Percentiles rank a stretch among this genome's conserved stretches.
Evolutionary conservation across 2,797 vertebrate species (phyloP).

Genomic region (Halcyon chelicuti): DNA sequence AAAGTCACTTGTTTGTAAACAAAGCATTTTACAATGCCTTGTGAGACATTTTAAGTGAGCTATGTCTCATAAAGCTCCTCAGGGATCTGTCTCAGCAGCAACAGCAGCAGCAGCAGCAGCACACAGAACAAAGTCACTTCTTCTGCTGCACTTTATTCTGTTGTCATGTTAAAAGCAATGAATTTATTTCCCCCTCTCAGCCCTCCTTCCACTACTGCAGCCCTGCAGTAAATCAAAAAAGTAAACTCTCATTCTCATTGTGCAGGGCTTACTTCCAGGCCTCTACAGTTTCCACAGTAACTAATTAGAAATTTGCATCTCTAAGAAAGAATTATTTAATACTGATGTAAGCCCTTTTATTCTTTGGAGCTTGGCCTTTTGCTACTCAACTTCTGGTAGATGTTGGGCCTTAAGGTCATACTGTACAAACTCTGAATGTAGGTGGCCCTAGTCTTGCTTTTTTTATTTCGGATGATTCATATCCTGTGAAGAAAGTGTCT

Average conservation of each 20-base stretch:
- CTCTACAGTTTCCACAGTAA: slow-evolving; percentile 86
- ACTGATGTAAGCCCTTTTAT: slow-evolving; percentile 84
- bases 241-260: slow-evolving; percentile 85
- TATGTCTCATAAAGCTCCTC: slow-evolving; percentile 51
- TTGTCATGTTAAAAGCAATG: slow-evolving; percentile 83
- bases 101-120: slow-evolving; percentile 18
- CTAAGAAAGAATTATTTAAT: slow-evolving; percentile 86
- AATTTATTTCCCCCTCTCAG: slow-evolving; percentile 80
- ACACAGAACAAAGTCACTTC: slow-evolving; percentile 77
- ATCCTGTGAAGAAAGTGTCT: slow-evolving; percentile 82
- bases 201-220: slow-evolving; percentile 72
- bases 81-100: slow-evolving; percentile 59
- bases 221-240: slow-evolving; percentile 85
- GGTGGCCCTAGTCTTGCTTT: slow-evolving; percentile 81
- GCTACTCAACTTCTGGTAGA: slow-evolving; percentile 85
- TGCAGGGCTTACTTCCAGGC: slow-evolving; percentile 82
- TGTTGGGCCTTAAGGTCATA: slow-evolving; percentile 84
- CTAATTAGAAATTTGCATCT: slow-evolving; percentile 87
- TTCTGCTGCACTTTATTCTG: slow-evolving; percentile 78
- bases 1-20: slow-evolving; percentile 72
- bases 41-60: slow-evolving; percentile 56
- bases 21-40: slow-evolving; percentile 67
- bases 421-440: slow-evolving; percentile 86
- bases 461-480: slow-evolving; percentile 83
- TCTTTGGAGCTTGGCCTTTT: slow-evolving; percentile 82